phyloP scores from a whole-genome alignment of 2,797 vertebrate genomes.

The Fringilla coelebs region DNA sequence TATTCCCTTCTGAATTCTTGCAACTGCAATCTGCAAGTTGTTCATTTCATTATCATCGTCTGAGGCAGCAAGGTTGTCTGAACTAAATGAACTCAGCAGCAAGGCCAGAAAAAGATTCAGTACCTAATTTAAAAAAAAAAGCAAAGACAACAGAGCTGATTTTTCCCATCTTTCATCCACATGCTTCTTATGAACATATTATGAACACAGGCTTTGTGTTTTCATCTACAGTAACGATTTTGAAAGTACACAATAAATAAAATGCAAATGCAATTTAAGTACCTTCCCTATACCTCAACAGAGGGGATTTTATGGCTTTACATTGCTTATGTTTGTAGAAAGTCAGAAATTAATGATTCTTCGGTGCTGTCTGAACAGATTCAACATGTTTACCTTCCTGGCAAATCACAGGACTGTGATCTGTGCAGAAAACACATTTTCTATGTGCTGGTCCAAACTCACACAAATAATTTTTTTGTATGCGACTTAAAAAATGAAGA shows the following conservation, averaged over 20 bases:
- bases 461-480: background rate
- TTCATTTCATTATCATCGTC: constrained; percentile 89
- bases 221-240: background rate
- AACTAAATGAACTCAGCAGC: constrained; percentile 95
- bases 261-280: background rate
- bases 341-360: background rate
- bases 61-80: constrained; percentile 86
- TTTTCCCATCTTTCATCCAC: background rate
- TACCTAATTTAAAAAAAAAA: constrained; percentile 73
- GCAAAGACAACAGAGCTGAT: background rate
- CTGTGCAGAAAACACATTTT: background rate
- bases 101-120: constrained; percentile 96
- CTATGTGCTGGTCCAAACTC: background rate
- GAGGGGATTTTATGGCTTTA: background rate
- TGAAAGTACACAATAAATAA: background rate
- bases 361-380: background rate
- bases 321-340: background rate
- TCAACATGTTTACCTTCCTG: background rate
- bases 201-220: background rate
- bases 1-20: constrained; percentile 85
- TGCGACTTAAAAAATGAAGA: background rate
- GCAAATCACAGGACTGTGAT: background rate
- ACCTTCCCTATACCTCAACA: background rate
- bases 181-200: background rate
- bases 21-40: constrained; percentile 88